Percentiles rank a stretch among this genome's conserved stretches.
phyloP scores from a whole-genome alignment of 2,113 vertebrate species.

The Nannobrachium achirus region DNA sequence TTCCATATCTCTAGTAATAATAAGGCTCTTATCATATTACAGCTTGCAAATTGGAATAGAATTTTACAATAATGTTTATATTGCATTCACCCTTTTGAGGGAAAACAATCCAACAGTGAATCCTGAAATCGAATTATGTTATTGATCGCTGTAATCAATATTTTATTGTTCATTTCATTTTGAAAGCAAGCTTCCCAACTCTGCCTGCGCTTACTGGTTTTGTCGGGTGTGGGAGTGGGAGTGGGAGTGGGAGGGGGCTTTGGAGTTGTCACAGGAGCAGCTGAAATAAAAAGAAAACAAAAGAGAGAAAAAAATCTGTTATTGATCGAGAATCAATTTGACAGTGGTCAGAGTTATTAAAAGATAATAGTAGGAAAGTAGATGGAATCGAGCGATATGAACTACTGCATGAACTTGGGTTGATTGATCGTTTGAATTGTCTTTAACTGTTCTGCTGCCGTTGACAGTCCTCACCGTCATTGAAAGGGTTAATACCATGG shows the following conservation, averaged over 20 bases:
- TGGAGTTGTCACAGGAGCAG: constrained; percentile 31
- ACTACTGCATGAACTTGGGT: background rate
- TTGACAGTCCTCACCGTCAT: no score
- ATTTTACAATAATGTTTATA: background rate
- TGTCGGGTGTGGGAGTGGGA: constrained; percentile 35
- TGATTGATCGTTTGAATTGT: background rate
- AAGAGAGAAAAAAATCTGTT: no score
- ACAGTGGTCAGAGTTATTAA: background rate
- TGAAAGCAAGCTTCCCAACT: constrained; percentile 2
- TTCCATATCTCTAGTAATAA: no score
- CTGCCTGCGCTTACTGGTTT: constrained; percentile 57
- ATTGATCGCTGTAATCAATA: background rate
- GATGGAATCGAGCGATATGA: background rate
- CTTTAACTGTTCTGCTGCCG: no score
- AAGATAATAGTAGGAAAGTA: background rate
- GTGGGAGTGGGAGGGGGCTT: constrained; percentile 4
- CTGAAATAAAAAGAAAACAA: background rate
- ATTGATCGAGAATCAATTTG: constrained; percentile 11
- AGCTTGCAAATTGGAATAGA: background rate
- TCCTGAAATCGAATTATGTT: background rate
- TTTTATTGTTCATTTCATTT: background rate
- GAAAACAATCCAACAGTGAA: constrained; percentile 1
- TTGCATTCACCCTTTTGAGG: background rate
- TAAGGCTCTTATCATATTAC: no score
- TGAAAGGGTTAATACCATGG: no score